phyloP scores from a whole-genome alignment of 2,797 vertebrate species.

The Ptychadena robeensis region DNA sequence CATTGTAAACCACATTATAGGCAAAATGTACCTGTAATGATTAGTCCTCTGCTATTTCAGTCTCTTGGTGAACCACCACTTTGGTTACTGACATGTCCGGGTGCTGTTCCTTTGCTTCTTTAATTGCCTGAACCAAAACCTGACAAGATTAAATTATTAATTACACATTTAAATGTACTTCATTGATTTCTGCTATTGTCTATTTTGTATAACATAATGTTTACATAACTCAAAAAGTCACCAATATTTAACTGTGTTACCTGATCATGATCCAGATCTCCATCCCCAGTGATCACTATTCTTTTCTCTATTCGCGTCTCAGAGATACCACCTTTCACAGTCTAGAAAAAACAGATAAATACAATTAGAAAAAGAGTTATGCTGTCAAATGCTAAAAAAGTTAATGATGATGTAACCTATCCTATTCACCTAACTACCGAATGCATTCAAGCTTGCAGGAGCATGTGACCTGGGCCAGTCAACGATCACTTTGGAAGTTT shows the following conservation, averaged over 20 bases:
- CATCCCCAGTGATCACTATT: constrained; percentile 97
- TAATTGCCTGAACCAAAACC: constrained; percentile 97
- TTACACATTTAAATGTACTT: too few relatives aligned
- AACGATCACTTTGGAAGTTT: too few relatives aligned
- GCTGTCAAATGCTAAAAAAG: too few relatives aligned
- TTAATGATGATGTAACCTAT: too few relatives aligned
- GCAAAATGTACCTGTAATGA: constrained; percentile 53
- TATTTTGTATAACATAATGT: neutral
- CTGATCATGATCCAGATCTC: constrained; percentile 97
- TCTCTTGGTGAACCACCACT: constrained; percentile 98
- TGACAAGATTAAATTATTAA: too few relatives aligned
- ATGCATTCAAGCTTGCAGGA: too few relatives aligned
- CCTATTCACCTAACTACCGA: too few relatives aligned
- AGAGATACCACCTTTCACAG: constrained; percentile 96
- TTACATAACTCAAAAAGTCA: neutral
- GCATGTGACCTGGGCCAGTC: too few relatives aligned
- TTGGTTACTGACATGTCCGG: constrained; percentile 99
- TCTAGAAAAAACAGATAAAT: constrained; percentile 74
- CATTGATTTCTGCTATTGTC: neutral
- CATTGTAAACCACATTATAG: too few relatives aligned
- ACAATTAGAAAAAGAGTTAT: too few relatives aligned
- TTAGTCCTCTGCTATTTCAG: constrained; percentile 90
- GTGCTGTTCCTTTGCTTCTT: constrained; percentile 96
- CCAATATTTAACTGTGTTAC: constrained; percentile 68
- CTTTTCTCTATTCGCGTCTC: constrained; percentile 98